Base-by-base conservation (phyloP, 2,797 vertebrate genomes). In the Capromys pilorides region DNA sequence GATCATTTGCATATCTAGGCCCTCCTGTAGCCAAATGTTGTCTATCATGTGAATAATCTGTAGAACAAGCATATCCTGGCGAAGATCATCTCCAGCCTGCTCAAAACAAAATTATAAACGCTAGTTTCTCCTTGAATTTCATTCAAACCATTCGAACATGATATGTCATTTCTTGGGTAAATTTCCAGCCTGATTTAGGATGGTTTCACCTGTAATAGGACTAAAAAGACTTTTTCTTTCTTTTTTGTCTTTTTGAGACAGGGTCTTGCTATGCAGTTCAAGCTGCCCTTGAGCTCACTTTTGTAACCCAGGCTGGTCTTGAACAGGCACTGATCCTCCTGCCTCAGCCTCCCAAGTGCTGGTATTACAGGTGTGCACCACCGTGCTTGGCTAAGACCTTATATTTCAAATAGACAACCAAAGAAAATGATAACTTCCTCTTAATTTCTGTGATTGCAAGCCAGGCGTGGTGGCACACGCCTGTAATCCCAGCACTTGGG, bases 61-160 rank as follows among this genome's bases (percentile, higher is more conserved):
- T 93, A 98, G 98, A 96, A 98, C 98, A 77, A 98, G 97, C 98
- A 98, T 98, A 94, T 98, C 98, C 61, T 98, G 98, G 66, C 98
- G 98, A n/a, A 98, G 97, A 96, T 98, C 98, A 88, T 98, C 98
- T 0, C 98, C 98, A 6, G 90, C 4, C 98, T 98, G 94, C 94
- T 79, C 75, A 94, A 97, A 97, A 97, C 93, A 92, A 88, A 92
- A 86, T 95, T 24, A 91, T 49, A 84, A 92, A 94, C 93, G 95
- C 33, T 59, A 36, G 51, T 97, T 97, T 96, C 66, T 92, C 49
- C 73, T 95, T 95, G 81, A 94, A 77, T 49, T 73, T 0, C 39
- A 87, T 5, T 85, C 90, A 91, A 90, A 82, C 18, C 24, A 80
- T 1, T 83, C 24, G 94, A 91, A 94, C 36, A 71, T 36, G 41